Conservation (phyloP, 1,140 invertebrate genomes). For the Ephestia elutella region DNA sequence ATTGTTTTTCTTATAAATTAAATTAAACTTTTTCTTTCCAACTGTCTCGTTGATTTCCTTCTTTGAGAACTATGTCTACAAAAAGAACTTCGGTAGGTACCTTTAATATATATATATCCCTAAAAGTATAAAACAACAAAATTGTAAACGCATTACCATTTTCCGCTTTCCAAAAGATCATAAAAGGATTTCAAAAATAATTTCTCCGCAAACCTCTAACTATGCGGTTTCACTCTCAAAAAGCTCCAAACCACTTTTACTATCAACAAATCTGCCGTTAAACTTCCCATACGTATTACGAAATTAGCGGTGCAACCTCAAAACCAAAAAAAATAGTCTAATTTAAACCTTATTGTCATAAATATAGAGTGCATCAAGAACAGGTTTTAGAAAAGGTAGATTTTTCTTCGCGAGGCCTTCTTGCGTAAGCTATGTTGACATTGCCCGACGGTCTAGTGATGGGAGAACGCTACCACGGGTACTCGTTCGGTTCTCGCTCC, state of each 20-base stretch:
- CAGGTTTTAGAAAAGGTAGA: slow-evolving; percentile 32
- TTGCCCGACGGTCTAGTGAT: slow-evolving; percentile 22
- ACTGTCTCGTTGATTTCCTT: too few relatives aligned
- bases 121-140: too few relatives aligned
- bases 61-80: too few relatives aligned
- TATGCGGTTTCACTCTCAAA: background rate
- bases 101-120: too few relatives aligned
- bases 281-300: slow-evolving; percentile 17
- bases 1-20: too few relatives aligned
- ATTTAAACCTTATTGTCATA: slow-evolving; percentile 20
- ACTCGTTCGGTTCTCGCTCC: slow-evolving; percentile 11
- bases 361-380: slow-evolving; percentile 16
- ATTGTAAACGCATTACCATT: background rate
- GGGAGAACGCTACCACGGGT: slow-evolving; percentile 21
- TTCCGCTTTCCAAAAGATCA: background rate
- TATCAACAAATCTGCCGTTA: background rate
- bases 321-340: slow-evolving; percentile 6
- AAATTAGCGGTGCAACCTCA: slow-evolving; percentile 16
- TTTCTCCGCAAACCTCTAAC: background rate
- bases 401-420: slow-evolving; percentile 32
- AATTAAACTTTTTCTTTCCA: too few relatives aligned
- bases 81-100: too few relatives aligned
- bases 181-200: background rate
- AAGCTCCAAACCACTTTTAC: slow-evolving; percentile 1
- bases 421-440: slow-evolving; percentile 44